Percentiles rank a stretch among this genome's conserved stretches.
Conservation (phyloP, 2,797 vertebrate genomes). For the Petrocephalus sullivani region DNA sequence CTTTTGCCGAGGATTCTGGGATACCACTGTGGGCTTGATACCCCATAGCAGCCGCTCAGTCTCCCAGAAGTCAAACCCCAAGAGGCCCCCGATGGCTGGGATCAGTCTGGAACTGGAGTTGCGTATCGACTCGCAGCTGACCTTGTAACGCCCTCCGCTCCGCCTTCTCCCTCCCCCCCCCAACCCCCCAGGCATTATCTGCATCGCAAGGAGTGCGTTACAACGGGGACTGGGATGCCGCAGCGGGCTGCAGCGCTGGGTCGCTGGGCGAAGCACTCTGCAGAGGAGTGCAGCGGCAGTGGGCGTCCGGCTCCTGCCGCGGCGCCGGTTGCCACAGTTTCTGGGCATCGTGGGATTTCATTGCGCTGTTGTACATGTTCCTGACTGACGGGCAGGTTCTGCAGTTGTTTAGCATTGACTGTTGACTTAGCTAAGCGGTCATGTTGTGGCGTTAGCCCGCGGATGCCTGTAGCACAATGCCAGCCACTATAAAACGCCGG, state of each 20-base stretch:
- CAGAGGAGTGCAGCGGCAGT: neutral
- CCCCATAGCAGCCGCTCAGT: neutral
- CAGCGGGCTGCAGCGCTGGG: neutral
- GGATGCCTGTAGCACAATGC: neutral
- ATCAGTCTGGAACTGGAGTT: neutral
- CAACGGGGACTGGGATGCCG: neutral
- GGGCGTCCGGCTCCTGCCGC: neutral
- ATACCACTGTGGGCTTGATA: neutral
- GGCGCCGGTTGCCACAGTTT: neutral
- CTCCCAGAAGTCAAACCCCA: neutral
- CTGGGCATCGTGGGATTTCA: neutral
- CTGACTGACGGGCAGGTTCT: neutral
- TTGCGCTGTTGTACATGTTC: neutral
- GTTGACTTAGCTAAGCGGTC: neutral
- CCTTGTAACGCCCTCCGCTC: neutral
- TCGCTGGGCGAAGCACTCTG: neutral
- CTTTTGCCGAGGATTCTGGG: neutral
- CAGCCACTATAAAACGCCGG: neutral
- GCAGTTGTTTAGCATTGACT: neutral
- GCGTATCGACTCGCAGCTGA: neutral
- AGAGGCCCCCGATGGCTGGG: neutral
- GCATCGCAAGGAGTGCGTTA: neutral
- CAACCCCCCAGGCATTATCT: neutral
- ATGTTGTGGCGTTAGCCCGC: neutral
- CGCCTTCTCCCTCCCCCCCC: neutral